Percentiles rank a stretch among this genome's conserved stretches.
These are phyloP conservation scores for Lepidothrix coronata DNA, from an alignment of 2,113 vertebrate species.

Conservation along the genomic window DNA sequence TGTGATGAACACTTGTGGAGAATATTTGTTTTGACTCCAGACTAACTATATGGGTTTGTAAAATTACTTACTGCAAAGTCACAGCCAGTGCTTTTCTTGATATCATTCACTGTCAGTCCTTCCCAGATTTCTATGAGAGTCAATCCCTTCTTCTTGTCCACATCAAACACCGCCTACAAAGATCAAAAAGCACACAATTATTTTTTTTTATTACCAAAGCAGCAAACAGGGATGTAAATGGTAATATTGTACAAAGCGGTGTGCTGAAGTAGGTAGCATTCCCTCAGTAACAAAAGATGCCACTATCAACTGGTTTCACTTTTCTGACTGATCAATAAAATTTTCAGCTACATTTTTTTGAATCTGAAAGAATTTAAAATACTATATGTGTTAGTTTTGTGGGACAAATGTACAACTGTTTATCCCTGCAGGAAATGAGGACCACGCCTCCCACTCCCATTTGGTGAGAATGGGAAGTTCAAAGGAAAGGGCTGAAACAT, in stretches of 20 bases:
- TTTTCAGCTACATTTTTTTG: not conserved
- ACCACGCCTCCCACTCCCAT: not conserved
- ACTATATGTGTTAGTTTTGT: not conserved
- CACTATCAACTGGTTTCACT: not conserved
- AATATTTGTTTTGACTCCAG: not conserved
- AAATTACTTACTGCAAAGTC: slow-evolving; percentile 84
- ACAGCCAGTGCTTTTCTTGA: slow-evolving; percentile 89
- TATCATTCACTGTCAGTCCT: slow-evolving; percentile 89
- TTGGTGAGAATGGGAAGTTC: not conserved
- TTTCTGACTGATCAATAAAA: not conserved
- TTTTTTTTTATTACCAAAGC: not conserved
- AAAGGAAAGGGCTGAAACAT: not conserved
- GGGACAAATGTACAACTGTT: not conserved
- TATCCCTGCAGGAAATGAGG: not conserved
- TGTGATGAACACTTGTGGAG: not conserved
- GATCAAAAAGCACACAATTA: not conserved
- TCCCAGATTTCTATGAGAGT: slow-evolving; percentile 92
- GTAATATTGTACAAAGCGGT: not conserved
- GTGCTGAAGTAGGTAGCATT: not conserved
- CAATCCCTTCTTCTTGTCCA: slow-evolving; percentile 88
- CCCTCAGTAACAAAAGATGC: not conserved
- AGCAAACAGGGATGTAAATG: not conserved
- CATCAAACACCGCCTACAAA: slow-evolving; percentile 91
- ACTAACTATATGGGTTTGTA: not conserved
- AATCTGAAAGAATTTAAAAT: not conserved